Percentiles rank a stretch among this genome's conserved stretches.
phyloP scores from a whole-genome alignment of 2,113 vertebrate species.

The Indicator maculatus region DNA sequence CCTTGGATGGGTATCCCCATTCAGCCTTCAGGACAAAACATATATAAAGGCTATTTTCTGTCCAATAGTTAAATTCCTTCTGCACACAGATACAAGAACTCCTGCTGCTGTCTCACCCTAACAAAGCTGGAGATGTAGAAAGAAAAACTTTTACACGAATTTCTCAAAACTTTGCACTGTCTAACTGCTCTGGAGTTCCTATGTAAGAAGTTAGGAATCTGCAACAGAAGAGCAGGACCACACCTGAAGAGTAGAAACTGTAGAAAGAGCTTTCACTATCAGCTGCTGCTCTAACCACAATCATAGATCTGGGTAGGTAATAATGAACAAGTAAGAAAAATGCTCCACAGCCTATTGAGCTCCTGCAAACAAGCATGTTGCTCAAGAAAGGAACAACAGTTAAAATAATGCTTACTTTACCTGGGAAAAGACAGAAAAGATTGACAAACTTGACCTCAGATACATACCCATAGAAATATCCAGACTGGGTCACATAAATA shows the following conservation, averaged over 20 bases:
- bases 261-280: neutral
- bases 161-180: neutral
- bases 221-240: neutral
- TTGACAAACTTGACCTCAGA: neutral
- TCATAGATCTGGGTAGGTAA: neutral
- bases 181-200: neutral
- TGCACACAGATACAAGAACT: neutral
- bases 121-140: neutral
- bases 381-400: neutral
- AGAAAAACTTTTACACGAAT: neutral
- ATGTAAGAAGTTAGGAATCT: neutral
- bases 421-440: neutral
- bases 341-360: neutral
- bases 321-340: neutral
- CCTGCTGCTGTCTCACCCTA: neutral
- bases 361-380: neutral
- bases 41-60: neutral
- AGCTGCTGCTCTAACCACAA: neutral
- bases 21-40: neutral
- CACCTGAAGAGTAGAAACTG: neutral
- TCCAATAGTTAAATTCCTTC: neutral
- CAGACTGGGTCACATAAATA: neutral
- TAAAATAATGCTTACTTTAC: neutral
- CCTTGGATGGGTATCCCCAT: neutral
- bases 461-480: neutral